Evolutionary conservation across 2,888 invertebrate species (phyloP), one percentile per base, ranked within the genome.

Genomic region (Prionchulus punctatus): DNA sequence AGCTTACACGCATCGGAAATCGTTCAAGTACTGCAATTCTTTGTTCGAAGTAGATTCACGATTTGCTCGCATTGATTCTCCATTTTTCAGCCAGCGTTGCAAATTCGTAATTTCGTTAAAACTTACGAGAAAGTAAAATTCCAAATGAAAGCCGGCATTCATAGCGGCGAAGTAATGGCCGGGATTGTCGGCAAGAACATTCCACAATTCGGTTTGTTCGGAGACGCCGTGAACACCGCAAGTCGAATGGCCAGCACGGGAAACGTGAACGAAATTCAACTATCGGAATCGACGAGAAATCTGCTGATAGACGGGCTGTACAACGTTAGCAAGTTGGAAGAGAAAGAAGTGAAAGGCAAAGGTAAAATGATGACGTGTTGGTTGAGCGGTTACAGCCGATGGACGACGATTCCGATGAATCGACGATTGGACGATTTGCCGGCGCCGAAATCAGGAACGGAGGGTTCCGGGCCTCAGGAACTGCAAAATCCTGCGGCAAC

Each of bases 151-250:
- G n/a, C n/a, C n/a, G 45, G 45, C 12, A 23, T 45, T 12, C 45
- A 45, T 23, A 45, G 18, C 23, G 45, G 45, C 23, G 18, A 45
- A 45, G 45, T 45, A 45, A 12, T 12, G 7, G 12, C 45, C 12
- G 45, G 45, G 4, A 4, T 45, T 7, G 12, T 12, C 23, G 23
- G 45, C 23, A 4, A 45, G 23, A 45, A 23, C 4, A 45, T 45
- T 45, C 45, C 45, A 12, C 45, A 45, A 45, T 45, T 45, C 45
- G 45, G 45, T 23, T n/a, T 45, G 18, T 45, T n/a, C 45, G 45
- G 45, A 7, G 45, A 45, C 45, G 23, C 45, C 4, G 45, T 45
- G 4, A 45, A 45, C 23, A 45, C 45, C 12, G 45, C 45, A 12
- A 45, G 45, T 23, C 45, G 45, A n/a, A 45, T 45, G 45, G 45